Evolutionary conservation across 2,888 invertebrate species (phyloP), one percentile per base, ranked within the genome.

Genomic region (Ceraclea dissimilis): DNA sequence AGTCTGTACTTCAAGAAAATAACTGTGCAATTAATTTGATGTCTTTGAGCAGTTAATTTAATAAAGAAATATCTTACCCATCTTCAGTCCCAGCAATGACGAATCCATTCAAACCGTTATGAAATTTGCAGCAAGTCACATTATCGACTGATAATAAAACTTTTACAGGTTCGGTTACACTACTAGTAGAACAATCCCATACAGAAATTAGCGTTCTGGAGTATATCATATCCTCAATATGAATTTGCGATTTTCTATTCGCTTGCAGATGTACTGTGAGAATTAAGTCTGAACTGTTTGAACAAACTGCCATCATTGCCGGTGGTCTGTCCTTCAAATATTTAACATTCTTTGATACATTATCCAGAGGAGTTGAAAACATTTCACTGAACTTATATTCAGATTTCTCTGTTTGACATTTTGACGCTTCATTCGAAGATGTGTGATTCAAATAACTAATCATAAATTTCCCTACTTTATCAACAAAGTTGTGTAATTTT

Each of bases 51-150:
- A n/a, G n/a, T n/a, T n/a, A n/a, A n/a, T n/a, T n/a, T n/a, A n/a
- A n/a, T n/a, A 6, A 26, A 26, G 10, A 26, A 26, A 26, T 8
- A 39, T 56, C 71, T 68, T 65, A 76, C 76, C 75, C 68, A 63
- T 77, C 76, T 52, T 69, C 65, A 54, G 76, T 67, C 26, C 72
- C 73, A 26, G 72, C 76, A 1, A 74, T 68, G 52, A 76, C 69
- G 43, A 73, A 62, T 0, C 76, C 76, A 61, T 73, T 70, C n/a
- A 67, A 64, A 39, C 62, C 66, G 0, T 75, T 76, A 55, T 63
- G 68, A 52, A 70, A 71, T 57, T 65, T 65, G 34, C 71, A 74
- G 53, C 71, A 66, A 2, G 61, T 61, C 2, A 76, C 66, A 65
- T 71, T 67, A 49, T 75, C 72, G 56, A 74, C 69, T 1, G 72